Base-by-base conservation (phyloP, 1,140 invertebrate species). In the Drosophila littoralis region DNA sequence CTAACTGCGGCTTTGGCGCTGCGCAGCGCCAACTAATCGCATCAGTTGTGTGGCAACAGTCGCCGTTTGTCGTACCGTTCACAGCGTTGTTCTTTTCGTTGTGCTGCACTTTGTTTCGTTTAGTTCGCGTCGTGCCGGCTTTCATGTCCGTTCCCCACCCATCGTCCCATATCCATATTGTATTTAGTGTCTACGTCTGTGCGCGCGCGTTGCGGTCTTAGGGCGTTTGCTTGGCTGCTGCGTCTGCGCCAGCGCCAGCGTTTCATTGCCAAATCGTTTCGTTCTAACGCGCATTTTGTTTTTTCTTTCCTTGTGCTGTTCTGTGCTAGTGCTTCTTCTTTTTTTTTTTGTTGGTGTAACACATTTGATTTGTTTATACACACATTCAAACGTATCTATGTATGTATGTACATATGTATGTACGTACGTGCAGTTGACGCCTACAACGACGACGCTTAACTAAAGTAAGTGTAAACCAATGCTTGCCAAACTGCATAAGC, bases 31-130 rank as follows among this genome's bases (percentile, higher is more conserved):
- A 60, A 66, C 65, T 68, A 63, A 73, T 63, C 75, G 52, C 72
- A 69, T 85, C 69, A 86, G 83, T 86, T 86, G 82, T 71, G 67
- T 65, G 81, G 81, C 81, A 76, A 85, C 81, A 69, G 77, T 85
- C 68, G 78, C 72, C 81, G 81, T 84, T 78, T 81, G 54, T 54
- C 82, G 65, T 77, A 66, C 67, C 76, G 63, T 65, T 10, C 28
- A 32, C 32, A 76, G 52, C 74, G 67, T 67, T 55, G 81, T 61
- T 63, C 51, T 64, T 58, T 43, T 75, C 57, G 54, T 66, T 60
- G 38, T 51, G 59, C 55, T 72, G 46, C 33, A 32, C 42, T 54
- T 64, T 43, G 45, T 22, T 43, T 51, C 13, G 61, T 74, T 36
- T 40, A 12, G 15, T 43, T 33, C 32, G 57, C 36, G 28, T 43